These are phyloP conservation scores for Cerceris rybyensis DNA, from an alignment of 2,888 invertebrate species.

Conservation along the genomic window DNA sequence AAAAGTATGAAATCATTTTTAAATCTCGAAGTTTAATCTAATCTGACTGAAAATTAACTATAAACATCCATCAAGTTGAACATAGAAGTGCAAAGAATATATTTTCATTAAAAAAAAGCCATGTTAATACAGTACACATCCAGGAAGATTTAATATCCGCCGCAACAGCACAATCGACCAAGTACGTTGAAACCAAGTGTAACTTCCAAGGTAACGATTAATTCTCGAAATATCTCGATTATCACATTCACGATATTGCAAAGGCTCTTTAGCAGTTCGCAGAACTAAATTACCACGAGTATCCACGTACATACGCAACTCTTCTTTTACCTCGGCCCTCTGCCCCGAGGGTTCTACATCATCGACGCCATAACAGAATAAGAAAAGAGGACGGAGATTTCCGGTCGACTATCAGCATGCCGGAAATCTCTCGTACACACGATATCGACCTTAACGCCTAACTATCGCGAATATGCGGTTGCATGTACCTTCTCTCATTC, in stretches of 20 bases:
- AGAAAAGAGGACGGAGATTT: conserved; percentile 23
- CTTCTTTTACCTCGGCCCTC: not conserved
- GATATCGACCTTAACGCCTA: conserved; percentile 54
- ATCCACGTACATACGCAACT: not conserved
- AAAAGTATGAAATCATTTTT: too few relatives aligned
- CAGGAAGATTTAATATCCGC: too few relatives aligned
- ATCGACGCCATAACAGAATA: conserved; percentile 3
- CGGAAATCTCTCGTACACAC: conserved; percentile 55
- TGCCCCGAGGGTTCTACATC: conserved; percentile 8
- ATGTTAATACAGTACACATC: too few relatives aligned
- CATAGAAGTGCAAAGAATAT: too few relatives aligned
- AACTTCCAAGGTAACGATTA: not conserved
- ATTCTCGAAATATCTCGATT: not conserved
- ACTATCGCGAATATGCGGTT: conserved; percentile 42
- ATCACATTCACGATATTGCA: not conserved
- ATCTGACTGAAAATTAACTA: too few relatives aligned
- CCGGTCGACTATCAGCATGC: conserved; percentile 30
- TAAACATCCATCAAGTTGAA: too few relatives aligned
- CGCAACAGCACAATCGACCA: not conserved
- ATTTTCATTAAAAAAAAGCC: too few relatives aligned
- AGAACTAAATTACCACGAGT: not conserved
- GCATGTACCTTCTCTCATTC: conserved; percentile 20
- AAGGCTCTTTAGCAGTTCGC: not conserved
- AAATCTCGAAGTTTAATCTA: too few relatives aligned
- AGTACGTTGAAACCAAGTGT: not conserved